phyloP scores from a whole-genome alignment of 2,113 vertebrate genomes.

The Gopherus evgoodei region DNA sequence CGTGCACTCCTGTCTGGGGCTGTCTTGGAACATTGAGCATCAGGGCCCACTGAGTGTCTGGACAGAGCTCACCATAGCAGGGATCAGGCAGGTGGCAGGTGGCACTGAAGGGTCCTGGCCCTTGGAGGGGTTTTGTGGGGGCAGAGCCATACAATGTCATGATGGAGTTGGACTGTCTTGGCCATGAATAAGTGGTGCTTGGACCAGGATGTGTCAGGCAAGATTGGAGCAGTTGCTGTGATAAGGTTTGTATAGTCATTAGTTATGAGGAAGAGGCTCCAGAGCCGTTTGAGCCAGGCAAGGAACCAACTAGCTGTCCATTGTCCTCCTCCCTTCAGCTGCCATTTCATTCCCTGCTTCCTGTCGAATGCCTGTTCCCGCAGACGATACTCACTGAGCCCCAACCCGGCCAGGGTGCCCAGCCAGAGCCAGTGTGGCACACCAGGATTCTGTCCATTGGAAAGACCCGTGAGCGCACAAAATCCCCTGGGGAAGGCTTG shows the following conservation, averaged over 20 bases:
- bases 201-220: neutral
- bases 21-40: too few species aligned
- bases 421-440: neutral
- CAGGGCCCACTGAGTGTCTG: neutral
- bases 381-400: neutral
- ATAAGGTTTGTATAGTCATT: neutral
- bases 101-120: neutral
- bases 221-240: neutral
- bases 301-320: neutral
- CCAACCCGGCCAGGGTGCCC: neutral
- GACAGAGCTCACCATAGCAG: neutral
- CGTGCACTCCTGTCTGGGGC: neutral
- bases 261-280: neutral
- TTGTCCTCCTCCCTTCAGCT: neutral
- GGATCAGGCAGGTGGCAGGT: neutral
- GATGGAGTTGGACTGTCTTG: neutral
- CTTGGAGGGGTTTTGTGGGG: neutral
- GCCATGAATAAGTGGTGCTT: neutral
- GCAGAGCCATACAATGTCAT: neutral
- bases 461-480: neutral
- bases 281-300: neutral
- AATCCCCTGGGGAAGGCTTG: neutral
- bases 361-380: neutral
- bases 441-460: neutral
- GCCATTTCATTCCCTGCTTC: neutral